Base-by-base conservation (phyloP, 1,140 invertebrate species). In the Acromyrmex heyeri region DNA sequence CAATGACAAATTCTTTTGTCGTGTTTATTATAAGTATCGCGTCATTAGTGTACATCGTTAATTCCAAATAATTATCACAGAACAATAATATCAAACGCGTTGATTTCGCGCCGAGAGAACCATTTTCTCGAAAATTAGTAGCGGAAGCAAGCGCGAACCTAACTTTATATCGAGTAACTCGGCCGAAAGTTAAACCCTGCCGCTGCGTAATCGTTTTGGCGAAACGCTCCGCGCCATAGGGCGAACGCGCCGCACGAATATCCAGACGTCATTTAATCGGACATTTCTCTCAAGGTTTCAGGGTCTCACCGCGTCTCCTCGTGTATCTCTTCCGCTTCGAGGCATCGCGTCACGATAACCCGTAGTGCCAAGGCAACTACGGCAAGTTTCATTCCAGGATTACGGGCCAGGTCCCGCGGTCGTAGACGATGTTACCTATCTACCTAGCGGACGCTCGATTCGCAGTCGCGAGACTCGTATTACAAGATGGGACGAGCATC, bases 291-390 rank as follows among this genome's bases (percentile, higher is more conserved):
- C 79, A 88, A 90, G 89, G 89, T 91, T 87, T 86, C 77, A 86
- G 78, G 87, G 77, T 90, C 76, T 50, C 48, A 70, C 88, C 53
- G 38, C 65, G 76, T 85, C 85, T 79, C 73, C 59, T 69, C 89
- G 88, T 90, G 89, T 93, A 93, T 93, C 91, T 93, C 92, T 93
- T 93, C 92, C 92, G 91, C 88, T 93, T 89, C 89, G 89, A 90
- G 89, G 87, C 91, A 79, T 81, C 88, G 77, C 89, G 87, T 90
- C 85, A 87, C 90, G 91, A 93, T 93, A 93, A 91, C 90, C 91
- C 88, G 65, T 82, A 85, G 85, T 88, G 89, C 91, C 91, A 88
- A 38, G 65, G 87, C 61, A 90, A 86, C 89, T 86, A 10, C 78
- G 87, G 87, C 90, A 91, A 93, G 90, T 93, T 91, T 92, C 92